Conservation (phyloP, 2,113 vertebrate genomes). For the Leuciscus idus region DNA sequence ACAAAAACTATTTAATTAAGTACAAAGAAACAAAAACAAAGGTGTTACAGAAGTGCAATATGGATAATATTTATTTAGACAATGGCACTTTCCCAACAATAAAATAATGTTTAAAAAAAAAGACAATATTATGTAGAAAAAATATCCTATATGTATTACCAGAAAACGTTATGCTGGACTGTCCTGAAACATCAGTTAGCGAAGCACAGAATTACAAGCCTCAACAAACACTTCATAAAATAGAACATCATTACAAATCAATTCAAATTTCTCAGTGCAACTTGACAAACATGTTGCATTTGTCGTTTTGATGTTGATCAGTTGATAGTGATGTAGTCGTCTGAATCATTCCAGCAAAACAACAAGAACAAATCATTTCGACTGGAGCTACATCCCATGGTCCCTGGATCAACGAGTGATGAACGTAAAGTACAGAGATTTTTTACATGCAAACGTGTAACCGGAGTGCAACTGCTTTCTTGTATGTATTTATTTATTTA, state of each 20-base stretch:
- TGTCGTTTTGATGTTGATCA: background rate
- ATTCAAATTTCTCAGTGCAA: constrained; percentile 10
- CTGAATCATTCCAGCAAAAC: background rate
- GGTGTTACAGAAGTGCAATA: constrained; percentile 19
- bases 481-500: background rate
- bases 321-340: background rate
- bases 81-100: background rate
- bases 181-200: background rate
- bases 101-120: background rate
- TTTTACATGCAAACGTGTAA: background rate
- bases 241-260: background rate
- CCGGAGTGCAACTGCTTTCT: too few relatives aligned
- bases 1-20: constrained; percentile 7
- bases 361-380: background rate
- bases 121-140: too few relatives aligned
- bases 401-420: background rate
- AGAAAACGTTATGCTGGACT: background rate
- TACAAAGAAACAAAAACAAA: background rate
- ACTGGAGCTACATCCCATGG: background rate
- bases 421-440: background rate
- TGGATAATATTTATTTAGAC: background rate
- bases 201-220: background rate
- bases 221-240: background rate
- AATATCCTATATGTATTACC: background rate
- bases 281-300: constrained; percentile 1